Evolutionary conservation across 1,140 invertebrate species (phyloP), one percentile per base, ranked within the genome.

Genomic region (Mesaphorura yosii): DNA sequence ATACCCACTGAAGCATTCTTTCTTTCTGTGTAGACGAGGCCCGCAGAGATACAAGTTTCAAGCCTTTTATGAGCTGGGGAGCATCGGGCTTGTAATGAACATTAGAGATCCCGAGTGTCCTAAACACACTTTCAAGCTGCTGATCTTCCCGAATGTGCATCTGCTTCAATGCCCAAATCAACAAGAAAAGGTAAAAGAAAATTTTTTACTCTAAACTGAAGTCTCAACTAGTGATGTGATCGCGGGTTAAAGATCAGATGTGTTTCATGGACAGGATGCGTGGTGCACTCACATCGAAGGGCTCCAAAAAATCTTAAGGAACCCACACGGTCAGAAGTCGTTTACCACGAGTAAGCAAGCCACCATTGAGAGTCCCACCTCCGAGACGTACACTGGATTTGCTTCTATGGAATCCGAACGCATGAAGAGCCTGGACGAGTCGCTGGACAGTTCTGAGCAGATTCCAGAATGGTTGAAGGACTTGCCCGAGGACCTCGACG

Each of bases 401-500:
- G 41, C 45, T 7, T 53, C 55, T 2, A 31, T 58, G 12, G 62
- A 58, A 20, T 49, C 51, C 14, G 57, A 63, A 19, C 19, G 59
- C 31, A 48, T 60, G 5, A 55, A 50, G 22, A 60, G 62, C 37
- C 60, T 58, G 6, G 57, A 60, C 47, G 60, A 57, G 12, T 59
- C 56, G n/a, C 31, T 50, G 44, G 48, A 17, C 5, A 58, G 59
- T 14, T 53, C 53, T 31, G 61, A 63, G 28, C 50, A 49, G 26
- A 39, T 60, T 19, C 86, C 86, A 1, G 89, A 94, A 60, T 97
- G 93, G 93, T 68, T 98, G 26, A 65, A 82, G 49, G 92, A 96
- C 70, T 78, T 92, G 0, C 82, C 88, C 19, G 93, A 97, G 68
- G 92, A 98, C 70, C 73, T 98, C 22, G 93, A 98, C 73, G 92